phyloP scores from a whole-genome alignment of 1,140 invertebrate genomes.

The Acromyrmex echinatior region DNA sequence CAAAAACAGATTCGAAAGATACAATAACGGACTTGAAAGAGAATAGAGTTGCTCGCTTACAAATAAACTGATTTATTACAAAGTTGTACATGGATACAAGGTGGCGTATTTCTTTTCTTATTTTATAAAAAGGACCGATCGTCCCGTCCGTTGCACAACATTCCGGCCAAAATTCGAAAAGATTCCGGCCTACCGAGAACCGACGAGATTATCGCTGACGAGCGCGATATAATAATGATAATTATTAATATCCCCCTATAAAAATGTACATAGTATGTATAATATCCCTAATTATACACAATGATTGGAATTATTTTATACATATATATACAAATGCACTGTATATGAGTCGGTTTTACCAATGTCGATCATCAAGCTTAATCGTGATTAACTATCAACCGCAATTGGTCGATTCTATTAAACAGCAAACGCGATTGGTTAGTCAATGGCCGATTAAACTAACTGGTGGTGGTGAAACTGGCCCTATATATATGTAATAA shows the following conservation, averaged over 20 bases:
- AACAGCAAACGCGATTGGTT: too few relatives aligned
- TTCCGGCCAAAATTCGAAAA: constrained; percentile 18
- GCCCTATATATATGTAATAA: constrained; percentile 28
- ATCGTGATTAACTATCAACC: too few relatives aligned
- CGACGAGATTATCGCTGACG: constrained; percentile 56
- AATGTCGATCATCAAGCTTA: too few relatives aligned
- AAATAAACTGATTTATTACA: constrained; percentile 76
- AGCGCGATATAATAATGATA: constrained; percentile 64
- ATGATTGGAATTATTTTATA: constrained; percentile 40
- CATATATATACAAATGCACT: constrained; percentile 28
- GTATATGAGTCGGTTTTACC: not conserved
- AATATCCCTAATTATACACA: constrained; percentile 53
- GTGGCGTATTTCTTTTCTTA: constrained; percentile 46
- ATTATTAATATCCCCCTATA: constrained; percentile 74
- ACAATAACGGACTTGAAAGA: not conserved
- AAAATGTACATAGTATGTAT: constrained; percentile 66
- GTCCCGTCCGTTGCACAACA: constrained; percentile 46
- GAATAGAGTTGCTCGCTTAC: constrained; percentile 49
- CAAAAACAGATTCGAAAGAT: not conserved
- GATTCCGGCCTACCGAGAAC: constrained; percentile 62
- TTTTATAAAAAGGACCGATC: constrained; percentile 51
- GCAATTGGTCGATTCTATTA: too few relatives aligned
- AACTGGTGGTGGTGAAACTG: too few relatives aligned
- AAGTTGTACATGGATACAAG: constrained; percentile 70
- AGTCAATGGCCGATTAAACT: too few relatives aligned